Evolutionary conservation across 2,113 vertebrate genomes (phyloP).

Genomic region (Proterorhinus semilunaris): DNA sequence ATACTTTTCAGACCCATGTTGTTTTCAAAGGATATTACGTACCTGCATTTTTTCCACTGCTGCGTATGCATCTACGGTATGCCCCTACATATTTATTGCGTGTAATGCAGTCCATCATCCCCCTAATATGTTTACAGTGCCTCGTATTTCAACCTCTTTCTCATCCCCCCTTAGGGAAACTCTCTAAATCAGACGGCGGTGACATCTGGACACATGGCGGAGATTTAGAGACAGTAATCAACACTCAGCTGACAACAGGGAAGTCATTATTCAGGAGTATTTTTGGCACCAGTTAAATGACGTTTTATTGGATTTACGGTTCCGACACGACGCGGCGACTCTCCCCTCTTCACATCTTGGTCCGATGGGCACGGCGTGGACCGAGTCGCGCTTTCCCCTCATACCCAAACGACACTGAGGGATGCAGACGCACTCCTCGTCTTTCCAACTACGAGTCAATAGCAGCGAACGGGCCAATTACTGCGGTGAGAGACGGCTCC

Average conservation of each 20-base stretch:
- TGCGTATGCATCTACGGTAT: neutral
- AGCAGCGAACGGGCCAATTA: slow-evolving; percentile 22
- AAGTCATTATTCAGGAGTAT: slow-evolving; percentile 38
- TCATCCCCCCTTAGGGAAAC: slow-evolving; percentile 24
- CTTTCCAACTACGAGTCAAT: slow-evolving; percentile 18
- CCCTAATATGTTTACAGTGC: slow-evolving; percentile 27
- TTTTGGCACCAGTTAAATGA: slow-evolving; percentile 29
- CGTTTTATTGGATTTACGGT: slow-evolving; percentile 28
- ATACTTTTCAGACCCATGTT: too few species aligned
- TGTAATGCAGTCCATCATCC: slow-evolving; percentile 12
- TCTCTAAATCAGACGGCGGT: slow-evolving; percentile 34
- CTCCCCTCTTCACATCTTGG: slow-evolving; percentile 27
- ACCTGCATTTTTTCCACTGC: slow-evolving; percentile 11
- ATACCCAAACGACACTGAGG: slow-evolving; percentile 6
- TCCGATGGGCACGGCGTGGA: slow-evolving; percentile 1
- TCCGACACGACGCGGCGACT: slow-evolving; percentile 16
- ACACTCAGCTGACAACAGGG: slow-evolving; percentile 36
- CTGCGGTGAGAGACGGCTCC: slow-evolving; percentile 29
- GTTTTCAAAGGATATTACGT: too few species aligned
- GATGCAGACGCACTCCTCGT: neutral
- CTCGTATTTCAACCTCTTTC: slow-evolving; percentile 14
- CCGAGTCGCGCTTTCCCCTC: neutral
- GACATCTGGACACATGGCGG: slow-evolving; percentile 27
- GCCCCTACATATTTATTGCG: neutral
- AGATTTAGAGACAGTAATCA: slow-evolving; percentile 49